Evolutionary conservation across 2,888 invertebrate genomes (phyloP), one percentile per base, ranked within the genome.

Genomic region (Iphiclides podalirius): DNA sequence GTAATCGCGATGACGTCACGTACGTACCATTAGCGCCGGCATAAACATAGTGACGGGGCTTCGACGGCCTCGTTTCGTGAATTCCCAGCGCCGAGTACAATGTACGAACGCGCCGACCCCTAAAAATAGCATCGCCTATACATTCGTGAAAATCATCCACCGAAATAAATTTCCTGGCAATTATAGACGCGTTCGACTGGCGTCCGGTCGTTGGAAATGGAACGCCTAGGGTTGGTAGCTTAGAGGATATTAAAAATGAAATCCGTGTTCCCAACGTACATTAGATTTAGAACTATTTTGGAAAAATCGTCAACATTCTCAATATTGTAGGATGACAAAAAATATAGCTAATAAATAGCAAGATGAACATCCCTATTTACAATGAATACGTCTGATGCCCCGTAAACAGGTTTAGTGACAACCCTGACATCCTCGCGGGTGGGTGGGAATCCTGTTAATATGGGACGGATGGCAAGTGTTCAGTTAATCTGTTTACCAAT

Each of bases 161-260:
- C 34, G 49, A 71, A 72, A 65, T 65, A 70, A 72, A 64, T 60
- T 70, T 64, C 63, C 59, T 69, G 66, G 70, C 67, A 68, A 75
- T 69, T 61, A 61, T 53, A 67, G 62, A 66, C 63, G 65, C 61
- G 64, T 61, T 58, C 64, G 66, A 64, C 68, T 63, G 65, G 71
- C 67, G 67, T 72, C 72, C 72, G 78, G 76, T 75, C 73, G 72
- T 59, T 74, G 77, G 70, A 73, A 60, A 55, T 65, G 63, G 61
- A 66, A 53, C 49, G 49, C 47, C 51, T 62, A 57, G 58, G 52
- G 58, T 63, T 52, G 62, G 4, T 11, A 31, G 31, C 26, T 20
- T 20, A 3, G 8, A 7, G 26, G 8, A 6, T 31, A 11, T 31
- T 31, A 31, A 6, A 34, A 7, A 34, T 34, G 4, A 9, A 14